Conservation (phyloP, 2,888 invertebrate species). For the Gisinianus flammeolus region DNA sequence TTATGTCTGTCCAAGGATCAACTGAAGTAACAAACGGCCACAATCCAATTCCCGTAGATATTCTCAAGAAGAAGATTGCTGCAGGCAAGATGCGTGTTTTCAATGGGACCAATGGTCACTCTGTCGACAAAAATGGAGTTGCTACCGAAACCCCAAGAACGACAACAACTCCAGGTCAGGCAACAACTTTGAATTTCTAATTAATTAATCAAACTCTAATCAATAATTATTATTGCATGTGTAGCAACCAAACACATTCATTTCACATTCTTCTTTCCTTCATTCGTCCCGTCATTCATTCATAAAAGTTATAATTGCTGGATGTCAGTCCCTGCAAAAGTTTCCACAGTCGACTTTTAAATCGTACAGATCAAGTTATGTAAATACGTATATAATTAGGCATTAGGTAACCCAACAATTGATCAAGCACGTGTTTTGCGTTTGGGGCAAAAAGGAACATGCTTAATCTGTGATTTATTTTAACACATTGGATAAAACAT, state of each 20-base stretch:
- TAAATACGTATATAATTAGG: no score
- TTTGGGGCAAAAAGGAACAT: no score
- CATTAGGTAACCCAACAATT: no score
- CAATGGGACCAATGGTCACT: constrained; percentile 31
- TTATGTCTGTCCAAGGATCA: constrained; percentile 42
- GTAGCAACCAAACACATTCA: not conserved
- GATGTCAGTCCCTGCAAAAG: no score
- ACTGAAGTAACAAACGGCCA: constrained; percentile 42
- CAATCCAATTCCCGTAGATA: constrained; percentile 34
- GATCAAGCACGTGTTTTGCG: no score
- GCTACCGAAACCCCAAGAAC: constrained; percentile 30
- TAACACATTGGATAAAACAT: no score
- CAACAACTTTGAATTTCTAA: not conserved
- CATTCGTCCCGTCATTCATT: not conserved
- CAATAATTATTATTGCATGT: not conserved
- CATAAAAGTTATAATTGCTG: no score
- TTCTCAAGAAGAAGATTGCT: constrained; percentile 32
- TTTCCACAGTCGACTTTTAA: no score
- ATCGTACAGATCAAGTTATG: no score
- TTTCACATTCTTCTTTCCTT: not conserved
- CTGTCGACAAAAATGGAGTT: constrained; percentile 24
- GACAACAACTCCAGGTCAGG: constrained; percentile 35
- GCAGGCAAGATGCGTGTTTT: constrained; percentile 34
- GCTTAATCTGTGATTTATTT: no score
- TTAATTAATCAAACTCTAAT: not conserved